These are phyloP conservation scores for Momotus momota DNA, from an alignment of 2,797 vertebrate genomes.

Conservation along the genomic window DNA sequence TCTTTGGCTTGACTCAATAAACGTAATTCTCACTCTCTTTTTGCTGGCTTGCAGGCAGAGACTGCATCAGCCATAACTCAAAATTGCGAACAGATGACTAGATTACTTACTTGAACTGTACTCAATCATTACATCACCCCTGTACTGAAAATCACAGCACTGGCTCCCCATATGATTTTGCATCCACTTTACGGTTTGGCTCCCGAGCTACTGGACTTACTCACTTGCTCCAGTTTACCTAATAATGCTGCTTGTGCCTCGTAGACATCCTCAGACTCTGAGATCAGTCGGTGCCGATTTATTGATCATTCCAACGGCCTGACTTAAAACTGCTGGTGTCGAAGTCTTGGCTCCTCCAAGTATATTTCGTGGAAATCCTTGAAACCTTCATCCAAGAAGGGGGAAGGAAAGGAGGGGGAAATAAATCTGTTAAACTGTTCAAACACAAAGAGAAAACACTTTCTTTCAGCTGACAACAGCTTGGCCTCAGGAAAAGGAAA, in stretches of 20 bases:
- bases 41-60: conserved; percentile 47
- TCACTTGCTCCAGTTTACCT: conserved; percentile 69
- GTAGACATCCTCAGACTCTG: conserved; percentile 62
- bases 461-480: conserved; percentile 27
- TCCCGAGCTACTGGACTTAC: conserved; percentile 70
- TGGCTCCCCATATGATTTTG: conserved; percentile 65
- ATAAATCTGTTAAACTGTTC: conserved; percentile 49
- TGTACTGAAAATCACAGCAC: conserved; percentile 57
- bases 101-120: conserved; percentile 70
- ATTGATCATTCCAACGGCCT: conserved; percentile 35
- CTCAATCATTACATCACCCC: conserved; percentile 77
- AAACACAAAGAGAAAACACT: conserved; percentile 55
- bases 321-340: conserved; percentile 52
- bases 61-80: conserved; percentile 70
- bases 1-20: conserved; percentile 32
- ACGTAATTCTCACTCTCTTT: conserved; percentile 45
- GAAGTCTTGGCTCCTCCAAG: conserved; percentile 60
- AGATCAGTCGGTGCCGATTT: conserved; percentile 55
- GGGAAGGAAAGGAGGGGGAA: background rate
- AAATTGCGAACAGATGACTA: conserved; percentile 76
- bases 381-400: conserved; percentile 7
- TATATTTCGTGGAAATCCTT: conserved; percentile 60
- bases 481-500: background rate
- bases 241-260: conserved; percentile 56
- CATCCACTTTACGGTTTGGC: conserved; percentile 77